Evolutionary conservation across 2,113 vertebrate genomes (phyloP).

Genomic region (Lagenorhynchus albirostris): DNA sequence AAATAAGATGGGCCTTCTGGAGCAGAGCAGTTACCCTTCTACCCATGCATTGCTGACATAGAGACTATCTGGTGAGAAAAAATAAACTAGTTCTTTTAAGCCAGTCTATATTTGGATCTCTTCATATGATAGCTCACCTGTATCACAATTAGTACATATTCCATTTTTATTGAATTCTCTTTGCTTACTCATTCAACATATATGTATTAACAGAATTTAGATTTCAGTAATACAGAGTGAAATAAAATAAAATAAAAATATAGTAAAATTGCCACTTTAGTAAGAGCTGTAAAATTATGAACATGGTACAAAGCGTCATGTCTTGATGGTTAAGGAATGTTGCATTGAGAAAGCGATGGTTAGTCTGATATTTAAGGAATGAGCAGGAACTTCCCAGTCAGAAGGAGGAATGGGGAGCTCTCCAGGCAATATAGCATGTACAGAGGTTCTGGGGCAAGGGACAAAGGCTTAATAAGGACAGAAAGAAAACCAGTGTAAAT

Average conservation of each 20-base stretch:
- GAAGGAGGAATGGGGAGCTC: neutral
- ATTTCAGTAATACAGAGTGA: neutral
- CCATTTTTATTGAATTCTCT: neutral
- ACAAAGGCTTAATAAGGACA: neutral
- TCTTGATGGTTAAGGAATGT: neutral
- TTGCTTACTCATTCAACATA: neutral
- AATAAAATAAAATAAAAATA: neutral
- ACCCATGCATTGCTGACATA: neutral
- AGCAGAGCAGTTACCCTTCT: neutral
- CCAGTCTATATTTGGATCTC: neutral
- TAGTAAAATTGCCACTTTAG: neutral
- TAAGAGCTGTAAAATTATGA: neutral
- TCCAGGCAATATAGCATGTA: neutral
- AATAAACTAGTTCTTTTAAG: neutral
- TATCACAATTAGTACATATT: neutral
- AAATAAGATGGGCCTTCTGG: neutral
- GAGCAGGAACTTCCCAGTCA: neutral
- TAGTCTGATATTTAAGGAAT: neutral
- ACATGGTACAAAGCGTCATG: too few relatives aligned
- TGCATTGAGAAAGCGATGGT: neutral
- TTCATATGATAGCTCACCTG: neutral
- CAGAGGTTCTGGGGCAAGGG: neutral
- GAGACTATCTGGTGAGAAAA: neutral
- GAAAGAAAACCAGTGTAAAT: neutral
- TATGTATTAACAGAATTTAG: neutral